These are phyloP conservation scores for Caenorhabditis sinica DNA, from an alignment of 2,888 invertebrate species.

Conservation along the genomic window DNA sequence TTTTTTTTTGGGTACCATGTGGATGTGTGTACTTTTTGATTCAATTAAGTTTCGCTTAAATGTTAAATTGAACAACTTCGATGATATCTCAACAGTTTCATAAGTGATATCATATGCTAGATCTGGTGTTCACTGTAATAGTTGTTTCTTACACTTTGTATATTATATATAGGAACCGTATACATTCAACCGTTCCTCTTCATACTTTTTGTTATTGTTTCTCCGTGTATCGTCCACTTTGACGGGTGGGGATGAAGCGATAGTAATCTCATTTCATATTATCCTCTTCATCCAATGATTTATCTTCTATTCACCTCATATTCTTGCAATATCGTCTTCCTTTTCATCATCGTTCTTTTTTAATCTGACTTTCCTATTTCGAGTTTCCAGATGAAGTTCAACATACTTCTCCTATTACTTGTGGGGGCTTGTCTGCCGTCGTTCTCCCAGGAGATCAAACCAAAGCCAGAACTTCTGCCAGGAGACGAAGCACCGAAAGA, in stretches of 20 bases:
- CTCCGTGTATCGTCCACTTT: conserved; percentile 38
- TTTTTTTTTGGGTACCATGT: conserved; percentile 20
- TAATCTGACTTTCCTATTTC: neutral
- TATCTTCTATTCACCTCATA: conserved; percentile 37
- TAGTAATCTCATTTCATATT: conserved; percentile 61
- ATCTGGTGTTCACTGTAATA: conserved; percentile 18
- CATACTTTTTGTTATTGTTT: conserved; percentile 60
- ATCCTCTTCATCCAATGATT: conserved; percentile 57
- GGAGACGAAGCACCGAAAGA: conserved; percentile 65
- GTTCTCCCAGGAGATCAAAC: conserved; percentile 64
- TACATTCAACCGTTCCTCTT: conserved; percentile 30
- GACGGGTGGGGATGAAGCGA: conserved; percentile 36
- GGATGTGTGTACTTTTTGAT: conserved; percentile 11
- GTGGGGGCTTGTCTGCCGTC: conserved; percentile 50
- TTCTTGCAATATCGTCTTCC: conserved; percentile 14
- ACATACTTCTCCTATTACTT: conserved; percentile 63
- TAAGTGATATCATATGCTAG: neutral
- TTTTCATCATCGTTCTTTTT: conserved; percentile 1
- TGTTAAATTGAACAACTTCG: conserved; percentile 20
- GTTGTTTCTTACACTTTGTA: conserved; percentile 31
- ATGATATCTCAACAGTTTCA: conserved; percentile 19
- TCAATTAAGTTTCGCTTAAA: neutral
- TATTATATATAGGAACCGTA: conserved; percentile 29
- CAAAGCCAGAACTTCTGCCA: conserved; percentile 65
- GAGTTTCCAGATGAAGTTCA: conserved; percentile 59